phyloP scores from a whole-genome alignment of 2,888 invertebrate species.

The Megalurothrips usitatus region DNA sequence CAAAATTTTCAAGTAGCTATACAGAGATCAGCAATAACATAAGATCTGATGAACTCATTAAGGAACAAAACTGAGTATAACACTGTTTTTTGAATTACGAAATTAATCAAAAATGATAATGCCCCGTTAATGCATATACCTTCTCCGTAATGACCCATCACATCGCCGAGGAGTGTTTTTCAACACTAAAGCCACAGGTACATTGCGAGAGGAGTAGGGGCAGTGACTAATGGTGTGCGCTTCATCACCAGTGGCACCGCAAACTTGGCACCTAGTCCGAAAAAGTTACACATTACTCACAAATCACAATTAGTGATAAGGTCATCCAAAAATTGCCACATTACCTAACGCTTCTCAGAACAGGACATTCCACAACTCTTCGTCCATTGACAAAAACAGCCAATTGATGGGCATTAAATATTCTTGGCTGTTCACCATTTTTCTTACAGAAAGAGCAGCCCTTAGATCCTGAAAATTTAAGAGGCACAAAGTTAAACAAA shows the following conservation, averaged over 20 bases:
- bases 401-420: neutral
- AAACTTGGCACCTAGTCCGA: neutral
- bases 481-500: neutral
- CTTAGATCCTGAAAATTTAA: neutral
- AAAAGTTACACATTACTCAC: neutral
- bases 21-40: no score
- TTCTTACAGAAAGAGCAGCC: neutral
- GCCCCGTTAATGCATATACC: no score
- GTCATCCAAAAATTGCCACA: neutral
- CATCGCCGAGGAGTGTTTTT: neutral
- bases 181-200: neutral
- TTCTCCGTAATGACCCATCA: neutral
- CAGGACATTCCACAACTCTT: neutral
- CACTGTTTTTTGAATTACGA: no score
- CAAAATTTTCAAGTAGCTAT: no score
- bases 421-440: neutral
- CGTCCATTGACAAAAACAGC: neutral
- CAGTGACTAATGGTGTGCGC: neutral
- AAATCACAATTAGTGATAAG: neutral
- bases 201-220: neutral
- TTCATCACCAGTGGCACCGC: neutral
- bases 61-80: no score
- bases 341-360: constrained; percentile 2
- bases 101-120: no score
- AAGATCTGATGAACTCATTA: no score